These are phyloP conservation scores for Toxotes chatareus DNA, from an alignment of 2,113 vertebrate species.

Conservation along the genomic window DNA sequence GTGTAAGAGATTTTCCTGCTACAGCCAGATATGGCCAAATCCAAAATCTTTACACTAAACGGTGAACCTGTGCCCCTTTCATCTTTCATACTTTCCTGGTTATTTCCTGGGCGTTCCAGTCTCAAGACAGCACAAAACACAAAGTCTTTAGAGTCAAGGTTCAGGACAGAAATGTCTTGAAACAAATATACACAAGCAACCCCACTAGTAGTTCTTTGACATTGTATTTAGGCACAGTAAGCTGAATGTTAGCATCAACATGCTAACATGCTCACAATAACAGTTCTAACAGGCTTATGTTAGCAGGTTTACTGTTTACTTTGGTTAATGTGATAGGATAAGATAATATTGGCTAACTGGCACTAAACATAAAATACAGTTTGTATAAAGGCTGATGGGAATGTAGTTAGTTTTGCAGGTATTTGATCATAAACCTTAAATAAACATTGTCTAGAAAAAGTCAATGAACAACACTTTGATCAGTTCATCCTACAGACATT, in stretches of 20 bases:
- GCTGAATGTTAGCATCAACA: neutral
- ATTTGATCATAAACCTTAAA: neutral
- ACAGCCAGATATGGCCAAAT: neutral
- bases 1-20: neutral
- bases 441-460: neutral
- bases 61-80: neutral
- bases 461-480: neutral
- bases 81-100: neutral
- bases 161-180: neutral
- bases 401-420: neutral
- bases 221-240: neutral
- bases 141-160: neutral
- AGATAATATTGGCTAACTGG: neutral
- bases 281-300: neutral
- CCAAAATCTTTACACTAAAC: neutral
- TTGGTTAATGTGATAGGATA: neutral
- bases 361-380: neutral
- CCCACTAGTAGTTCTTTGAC: neutral
- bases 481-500: neutral
- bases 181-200: neutral
- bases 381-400: neutral
- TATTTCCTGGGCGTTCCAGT: neutral
- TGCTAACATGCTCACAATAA: no score
- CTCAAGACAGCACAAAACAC: neutral
- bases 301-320: no score